Evolutionary conservation across 2,113 vertebrate genomes (phyloP).

Genomic region (Heterocephalus glaber): DNA sequence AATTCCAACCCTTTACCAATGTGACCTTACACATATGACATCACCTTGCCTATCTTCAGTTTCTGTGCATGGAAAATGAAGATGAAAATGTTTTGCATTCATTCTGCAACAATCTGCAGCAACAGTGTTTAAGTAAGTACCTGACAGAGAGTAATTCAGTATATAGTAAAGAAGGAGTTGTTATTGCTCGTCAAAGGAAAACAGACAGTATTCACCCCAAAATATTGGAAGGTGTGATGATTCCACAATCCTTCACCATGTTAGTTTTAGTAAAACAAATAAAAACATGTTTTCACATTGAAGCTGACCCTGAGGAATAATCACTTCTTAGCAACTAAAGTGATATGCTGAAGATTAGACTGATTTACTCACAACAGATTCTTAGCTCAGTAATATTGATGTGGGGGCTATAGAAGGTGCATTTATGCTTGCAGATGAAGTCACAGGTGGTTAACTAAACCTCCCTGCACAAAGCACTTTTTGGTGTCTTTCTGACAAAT

Average conservation of each 20-base stretch:
- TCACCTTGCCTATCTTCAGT: background rate
- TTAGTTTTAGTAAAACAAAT: background rate
- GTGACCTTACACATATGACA: background rate
- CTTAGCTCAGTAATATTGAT: background rate
- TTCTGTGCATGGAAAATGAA: background rate
- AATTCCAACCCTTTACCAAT: background rate
- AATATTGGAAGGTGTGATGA: background rate
- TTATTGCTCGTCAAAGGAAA: background rate
- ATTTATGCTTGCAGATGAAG: background rate
- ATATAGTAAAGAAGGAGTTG: no score
- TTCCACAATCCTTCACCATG: background rate
- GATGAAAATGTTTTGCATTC: background rate
- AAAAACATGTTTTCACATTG: background rate
- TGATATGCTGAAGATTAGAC: background rate
- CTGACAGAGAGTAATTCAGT: background rate
- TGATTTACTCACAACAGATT: no score
- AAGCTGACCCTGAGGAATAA: background rate
- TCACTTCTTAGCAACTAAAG: background rate
- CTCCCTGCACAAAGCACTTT: background rate
- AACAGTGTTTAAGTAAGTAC: background rate
- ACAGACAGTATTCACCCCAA: background rate
- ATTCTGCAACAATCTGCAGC: background rate
- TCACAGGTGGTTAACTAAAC: accelerated
- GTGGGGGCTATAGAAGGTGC: accelerated
- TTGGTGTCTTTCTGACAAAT: background rate